Evolutionary conservation across 1,140 invertebrate species (phyloP), one percentile per base, ranked within the genome.

Genomic region (Pogonomyrmex barbatus): DNA sequence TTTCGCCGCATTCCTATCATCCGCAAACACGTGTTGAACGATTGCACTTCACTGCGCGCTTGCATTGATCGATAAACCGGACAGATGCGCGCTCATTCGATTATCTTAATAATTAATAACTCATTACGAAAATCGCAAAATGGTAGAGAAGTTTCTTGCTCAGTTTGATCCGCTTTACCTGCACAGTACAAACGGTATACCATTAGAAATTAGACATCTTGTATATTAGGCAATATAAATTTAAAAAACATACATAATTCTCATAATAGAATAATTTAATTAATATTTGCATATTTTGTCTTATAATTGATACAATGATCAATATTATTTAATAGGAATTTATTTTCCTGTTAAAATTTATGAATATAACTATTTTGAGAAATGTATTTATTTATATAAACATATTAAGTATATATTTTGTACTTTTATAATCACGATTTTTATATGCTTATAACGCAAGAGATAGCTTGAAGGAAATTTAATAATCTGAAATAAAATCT

Each of bases 401-500:
- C 4, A 12, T 56, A 33, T 70, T 8, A 54, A 8, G 54, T 45
- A 56, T 39, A 82, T 60, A 47, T 73, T 30, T 30, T 12, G 5
- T 58, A 5, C 14, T 47, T 58, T 10, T 45, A 4, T 47, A 33
- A 58, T 58, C 17, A 24, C 12, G 5, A 36, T 47, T 33, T 54
- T 39, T 42, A 33, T n/a, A 42, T 4, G 42, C 42, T 68, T 70
- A 56, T 5, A n/a, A 73, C 45, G 39, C 42, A 58, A 6, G 42
- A 60, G 33, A 58, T 4, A 50, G 47, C 12, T 54, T 52, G 4
- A 73, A 73, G 42, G 54, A 62, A 45, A 83, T 73, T 50, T 42
- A 62, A 24, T 24, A 83, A 50, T 12, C 30, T 47, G 50, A 56
- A 24, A 24, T 24, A 24, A 24, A 24, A 24, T 0, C 52, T 71